phyloP scores from a whole-genome alignment of 2,113 vertebrate genomes.

The Leucosticte australis region DNA sequence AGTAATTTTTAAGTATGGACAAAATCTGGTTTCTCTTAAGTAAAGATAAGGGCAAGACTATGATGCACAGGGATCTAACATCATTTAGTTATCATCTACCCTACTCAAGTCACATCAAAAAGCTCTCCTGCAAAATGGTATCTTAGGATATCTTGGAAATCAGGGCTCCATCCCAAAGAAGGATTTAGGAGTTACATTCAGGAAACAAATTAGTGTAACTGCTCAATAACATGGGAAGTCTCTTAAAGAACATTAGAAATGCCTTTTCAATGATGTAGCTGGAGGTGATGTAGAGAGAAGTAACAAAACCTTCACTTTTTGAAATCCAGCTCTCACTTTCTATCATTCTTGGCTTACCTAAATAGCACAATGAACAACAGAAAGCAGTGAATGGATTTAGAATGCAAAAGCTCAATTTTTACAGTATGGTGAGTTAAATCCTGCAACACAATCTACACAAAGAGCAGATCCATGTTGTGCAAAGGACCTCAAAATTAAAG shows the following conservation, averaged over 20 bases:
- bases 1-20: not conserved
- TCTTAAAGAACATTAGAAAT: not conserved
- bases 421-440: not conserved
- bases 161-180: not conserved
- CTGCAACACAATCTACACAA: not conserved
- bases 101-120: not conserved
- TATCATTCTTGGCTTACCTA: not conserved
- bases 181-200: not conserved
- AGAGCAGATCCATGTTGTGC: not conserved
- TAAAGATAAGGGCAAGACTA: not conserved
- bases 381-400: not conserved
- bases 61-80: not conserved
- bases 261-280: not conserved
- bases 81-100: not conserved
- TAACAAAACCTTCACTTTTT: not conserved
- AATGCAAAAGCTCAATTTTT: not conserved
- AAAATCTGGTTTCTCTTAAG: not conserved
- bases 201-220: not conserved
- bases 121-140: not conserved
- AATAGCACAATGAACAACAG: not conserved
- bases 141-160: not conserved
- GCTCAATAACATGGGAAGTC: not conserved
- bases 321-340: not conserved
- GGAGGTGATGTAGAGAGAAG: not conserved
- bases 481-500: not conserved